Base-by-base conservation (phyloP, 2,797 vertebrate genomes). In the Fistularia tabacaria region DNA sequence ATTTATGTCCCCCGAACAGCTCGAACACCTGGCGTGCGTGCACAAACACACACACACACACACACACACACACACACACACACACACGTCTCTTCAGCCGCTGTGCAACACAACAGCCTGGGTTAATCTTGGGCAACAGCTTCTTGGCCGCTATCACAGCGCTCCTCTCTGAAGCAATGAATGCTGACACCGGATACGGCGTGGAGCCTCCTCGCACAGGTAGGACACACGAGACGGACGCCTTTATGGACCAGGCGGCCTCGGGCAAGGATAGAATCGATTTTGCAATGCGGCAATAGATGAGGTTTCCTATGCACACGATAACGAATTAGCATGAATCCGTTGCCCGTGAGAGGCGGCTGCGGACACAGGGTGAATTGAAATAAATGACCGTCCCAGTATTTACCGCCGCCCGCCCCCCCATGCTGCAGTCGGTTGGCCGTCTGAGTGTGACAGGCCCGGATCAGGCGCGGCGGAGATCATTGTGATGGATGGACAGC, bases 401-500 rank as follows among this genome's bases (percentile, higher is more conserved):
- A 25, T 25, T 25, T 25, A 11, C 7, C 11, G 9, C 43, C 4
- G 5, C 14, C 5, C 43, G 6, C 43, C 5, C 43, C 2, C 14
- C 5, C 43, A 11, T 58, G 70, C 76, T 57, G 66, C 68, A 71
- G 70, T 69, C 59, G 49, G 70, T 51, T 69, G 84, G 77, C 76
- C 80, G 76, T 79, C 82, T 77, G 46, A 79, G 81, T 83, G 87
- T 85, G 84, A 85, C 86, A 79, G 72, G 68, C 46, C 59, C 13
- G 15, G 74, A 69, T 73, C 62, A 59, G 59, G 63, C 69, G 55
- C 63, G 42, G 61, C 73, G 71, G 57, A 74, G 71, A 69, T 68
- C 71, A 61, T 64, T 5, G 58, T 88, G 87, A 91, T 82, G 85
- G 87, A 91, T 86, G 83, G 84, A 85, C 76, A 52, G 74, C 55